Conservation (phyloP, 53 echinoderm and acorn worm species). For the Antedon mediterranea region DNA sequence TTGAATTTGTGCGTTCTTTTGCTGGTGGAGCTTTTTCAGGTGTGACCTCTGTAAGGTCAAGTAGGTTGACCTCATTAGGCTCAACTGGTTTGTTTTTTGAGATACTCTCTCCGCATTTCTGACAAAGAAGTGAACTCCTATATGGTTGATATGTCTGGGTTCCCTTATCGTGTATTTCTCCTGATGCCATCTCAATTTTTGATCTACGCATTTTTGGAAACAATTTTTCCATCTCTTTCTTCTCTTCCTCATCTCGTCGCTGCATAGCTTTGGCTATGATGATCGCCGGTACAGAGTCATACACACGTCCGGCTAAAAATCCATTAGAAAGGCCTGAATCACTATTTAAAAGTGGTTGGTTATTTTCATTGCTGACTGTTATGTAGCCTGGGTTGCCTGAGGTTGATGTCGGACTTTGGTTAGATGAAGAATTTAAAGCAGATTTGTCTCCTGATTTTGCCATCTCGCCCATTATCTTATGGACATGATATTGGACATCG, state of each 20-base stretch:
- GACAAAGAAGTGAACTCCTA: constrained; percentile 49
- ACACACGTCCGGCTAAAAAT: constrained; percentile 58
- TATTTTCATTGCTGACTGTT: constrained; percentile 20
- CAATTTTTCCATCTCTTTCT: constrained; percentile 77
- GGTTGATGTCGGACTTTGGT: constrained; percentile 9
- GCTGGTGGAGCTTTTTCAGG: constrained; percentile 27
- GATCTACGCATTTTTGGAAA: constrained; percentile 44
- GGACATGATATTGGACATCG: constrained; percentile 95
- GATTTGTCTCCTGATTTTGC: constrained; percentile 13
- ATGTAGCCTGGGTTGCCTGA: constrained; percentile 7
- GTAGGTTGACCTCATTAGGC: constrained; percentile 45
- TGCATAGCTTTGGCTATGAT: constrained; percentile 91
- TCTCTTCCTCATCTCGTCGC: constrained; percentile 79
- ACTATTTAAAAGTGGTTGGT: constrained; percentile 56
- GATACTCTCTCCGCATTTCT: constrained; percentile 58
- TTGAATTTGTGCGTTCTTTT: not conserved
- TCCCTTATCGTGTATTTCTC: constrained; percentile 58
- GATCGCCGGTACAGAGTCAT: constrained; percentile 82
- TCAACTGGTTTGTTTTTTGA: constrained; percentile 2
- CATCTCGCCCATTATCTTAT: constrained; percentile 95
- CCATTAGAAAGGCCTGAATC: constrained; percentile 29
- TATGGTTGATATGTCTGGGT: constrained; percentile 54
- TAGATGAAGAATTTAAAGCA: not conserved
- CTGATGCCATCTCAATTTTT: constrained; percentile 19
- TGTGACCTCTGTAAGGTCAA: constrained; percentile 68